phyloP scores from a whole-genome alignment of 2,888 invertebrate genomes.

The Cryptops parisi region DNA sequence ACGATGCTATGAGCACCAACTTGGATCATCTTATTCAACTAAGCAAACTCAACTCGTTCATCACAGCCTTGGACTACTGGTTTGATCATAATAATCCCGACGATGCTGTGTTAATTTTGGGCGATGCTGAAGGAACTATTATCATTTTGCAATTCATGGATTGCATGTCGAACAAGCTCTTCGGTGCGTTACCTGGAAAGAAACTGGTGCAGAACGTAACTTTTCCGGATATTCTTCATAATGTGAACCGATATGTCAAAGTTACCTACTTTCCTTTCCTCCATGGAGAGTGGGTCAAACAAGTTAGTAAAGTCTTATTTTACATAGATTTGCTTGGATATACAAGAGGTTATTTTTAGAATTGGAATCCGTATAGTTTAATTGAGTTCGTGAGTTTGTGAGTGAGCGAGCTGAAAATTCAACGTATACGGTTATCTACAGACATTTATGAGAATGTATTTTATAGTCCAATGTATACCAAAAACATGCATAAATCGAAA shows the following conservation, averaged over 20 bases:
- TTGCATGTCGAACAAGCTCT: neutral
- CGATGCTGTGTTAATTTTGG: neutral
- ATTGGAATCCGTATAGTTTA: no score
- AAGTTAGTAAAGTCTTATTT: no score
- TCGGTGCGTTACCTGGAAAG: neutral
- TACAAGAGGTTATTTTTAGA: no score
- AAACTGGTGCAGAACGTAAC: neutral
- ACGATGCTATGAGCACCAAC: neutral
- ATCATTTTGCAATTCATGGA: neutral
- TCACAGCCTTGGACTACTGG: neutral
- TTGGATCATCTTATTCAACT: neutral
- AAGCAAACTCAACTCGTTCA: neutral
- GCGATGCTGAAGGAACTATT: neutral
- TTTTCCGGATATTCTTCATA: neutral
- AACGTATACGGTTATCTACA: no score
- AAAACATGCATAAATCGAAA: no score
- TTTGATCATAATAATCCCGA: neutral
- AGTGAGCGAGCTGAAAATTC: no score
- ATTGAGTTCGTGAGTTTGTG: no score
- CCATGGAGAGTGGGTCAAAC: constrained; percentile 3
- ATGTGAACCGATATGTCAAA: neutral
- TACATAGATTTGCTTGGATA: no score
- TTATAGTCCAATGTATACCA: no score
- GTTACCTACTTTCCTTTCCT: neutral
- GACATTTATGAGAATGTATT: no score